These are phyloP conservation scores for Numida meleagris DNA, from an alignment of 2,113 vertebrate genomes.

Conservation along the genomic window DNA sequence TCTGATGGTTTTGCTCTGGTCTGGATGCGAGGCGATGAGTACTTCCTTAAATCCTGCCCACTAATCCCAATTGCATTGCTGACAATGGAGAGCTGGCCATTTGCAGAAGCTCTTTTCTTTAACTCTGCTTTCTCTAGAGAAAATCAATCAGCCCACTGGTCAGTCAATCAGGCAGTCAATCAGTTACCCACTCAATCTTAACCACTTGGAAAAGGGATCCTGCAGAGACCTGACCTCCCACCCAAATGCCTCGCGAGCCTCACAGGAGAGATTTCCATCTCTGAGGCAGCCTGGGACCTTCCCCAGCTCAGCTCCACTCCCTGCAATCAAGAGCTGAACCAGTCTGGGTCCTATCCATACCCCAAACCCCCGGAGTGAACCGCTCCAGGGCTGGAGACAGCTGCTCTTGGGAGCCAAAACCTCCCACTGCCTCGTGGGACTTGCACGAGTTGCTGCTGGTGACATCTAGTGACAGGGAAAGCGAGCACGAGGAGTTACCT, in stretches of 20 bases:
- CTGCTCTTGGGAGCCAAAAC: not conserved
- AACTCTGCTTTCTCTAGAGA: not conserved
- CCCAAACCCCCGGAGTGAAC: not conserved
- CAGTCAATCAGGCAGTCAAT: constrained; percentile 9
- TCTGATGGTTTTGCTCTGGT: not conserved
- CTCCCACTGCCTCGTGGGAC: not conserved
- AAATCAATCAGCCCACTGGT: not conserved
- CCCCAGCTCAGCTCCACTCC: not conserved
- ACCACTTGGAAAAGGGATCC: not conserved
- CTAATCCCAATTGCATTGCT: not conserved
- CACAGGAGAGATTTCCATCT: not conserved
- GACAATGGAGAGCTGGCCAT: not conserved
- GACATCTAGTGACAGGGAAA: constrained; percentile 61
- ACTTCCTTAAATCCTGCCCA: not conserved
- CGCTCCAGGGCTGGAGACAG: not conserved
- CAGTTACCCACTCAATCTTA: not conserved
- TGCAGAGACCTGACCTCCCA: not conserved
- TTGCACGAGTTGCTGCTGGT: constrained; percentile 26
- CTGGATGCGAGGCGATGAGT: fast-evolving
- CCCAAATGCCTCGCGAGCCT: not conserved
- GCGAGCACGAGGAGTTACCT: not conserved
- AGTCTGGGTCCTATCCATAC: not conserved
- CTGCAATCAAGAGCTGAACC: not conserved
- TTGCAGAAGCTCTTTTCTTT: not conserved
- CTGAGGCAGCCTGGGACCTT: not conserved